phyloP scores from a whole-genome alignment of 2,888 invertebrate genomes.

The Papilio demoleus region DNA sequence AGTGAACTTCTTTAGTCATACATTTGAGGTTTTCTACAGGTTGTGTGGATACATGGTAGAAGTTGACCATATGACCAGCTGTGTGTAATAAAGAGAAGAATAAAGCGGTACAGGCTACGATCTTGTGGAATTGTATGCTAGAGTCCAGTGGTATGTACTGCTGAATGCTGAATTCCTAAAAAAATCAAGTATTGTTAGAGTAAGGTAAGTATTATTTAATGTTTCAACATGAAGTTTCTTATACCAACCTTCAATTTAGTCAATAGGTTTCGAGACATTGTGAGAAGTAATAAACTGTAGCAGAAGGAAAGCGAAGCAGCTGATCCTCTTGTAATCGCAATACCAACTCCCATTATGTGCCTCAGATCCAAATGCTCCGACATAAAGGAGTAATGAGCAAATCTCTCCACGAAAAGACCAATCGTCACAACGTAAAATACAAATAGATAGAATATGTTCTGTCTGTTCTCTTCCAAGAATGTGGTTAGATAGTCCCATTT shows the following conservation, averaged over 20 bases:
- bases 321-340: slow-evolving; percentile 96
- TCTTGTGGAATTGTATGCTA: slow-evolving; percentile 98
- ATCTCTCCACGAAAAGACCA: slow-evolving; percentile 96
- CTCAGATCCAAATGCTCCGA: slow-evolving; percentile 97
- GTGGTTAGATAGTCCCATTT: slow-evolving; percentile 95
- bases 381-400: slow-evolving; percentile 98
- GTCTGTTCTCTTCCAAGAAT: slow-evolving; percentile 96
- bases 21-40: slow-evolving; percentile 96
- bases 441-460: slow-evolving; percentile 97
- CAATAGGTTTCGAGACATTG: slow-evolving; percentile 95
- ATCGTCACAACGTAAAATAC: slow-evolving; percentile 97
- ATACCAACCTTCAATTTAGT: slow-evolving; percentile 90
- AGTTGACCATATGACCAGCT: slow-evolving; percentile 97
- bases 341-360: slow-evolving; percentile 98
- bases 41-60: slow-evolving; percentile 98
- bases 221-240: background rate
- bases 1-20: slow-evolving; percentile 96
- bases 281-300: slow-evolving; percentile 94
- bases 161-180: slow-evolving; percentile 93
- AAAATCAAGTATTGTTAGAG: slow-evolving; percentile 29
- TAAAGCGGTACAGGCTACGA: slow-evolving; percentile 96
- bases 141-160: slow-evolving; percentile 97
- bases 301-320: slow-evolving; percentile 97
- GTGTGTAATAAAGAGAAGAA: slow-evolving; percentile 97
- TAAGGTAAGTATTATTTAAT: background rate